Evolutionary conservation across 1,140 invertebrate species (phyloP), one percentile per base, ranked within the genome.

Genomic region (Calephelis virginiensis): DNA sequence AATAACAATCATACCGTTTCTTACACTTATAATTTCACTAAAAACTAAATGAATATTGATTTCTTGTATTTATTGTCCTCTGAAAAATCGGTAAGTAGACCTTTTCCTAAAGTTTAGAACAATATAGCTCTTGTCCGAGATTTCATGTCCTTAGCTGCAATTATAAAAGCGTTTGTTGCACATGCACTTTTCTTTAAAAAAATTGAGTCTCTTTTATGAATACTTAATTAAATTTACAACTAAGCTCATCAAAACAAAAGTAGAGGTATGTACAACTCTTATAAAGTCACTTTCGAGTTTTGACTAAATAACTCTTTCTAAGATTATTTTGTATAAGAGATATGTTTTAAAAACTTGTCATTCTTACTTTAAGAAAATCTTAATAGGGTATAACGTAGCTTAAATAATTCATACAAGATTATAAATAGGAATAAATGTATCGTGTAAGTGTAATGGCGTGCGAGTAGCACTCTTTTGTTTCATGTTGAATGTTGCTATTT

Each of bases 381-480:
- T 56, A 56, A 37, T 56, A 56, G 53, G 17, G 5, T 37, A 56
- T 56, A 56, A 37, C 12, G 53, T 56, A 56, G 53, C 37, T 56
- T 56, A 56, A 56, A 56, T 56, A 56, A 56, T 56, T 37, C 17
- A 56, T 56, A 63, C 28, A 60, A 67, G 67, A 64, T 47, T 67
- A 67, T 73, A 67, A 70, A 67, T 63, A 11, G 67, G 70, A 63
- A 40, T 70, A 69, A 64, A 64, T 50, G 61, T 64, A 72, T 60
- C 45, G 65, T 70, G 67, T 69, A 66, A 73, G 65, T 66, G 64
- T 74, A 75, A 76, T 64, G 66, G 64, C 64, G 76, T 74, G 77
- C 69, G 76, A 73, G 80, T 83, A 81, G 81, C 80, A 83, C 81
- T 77, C 40, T 47, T 77, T 72, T 61, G 48, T 71, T 69, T 69